Conservation (phyloP, 2,113 vertebrate species). For the human (Homo sapiens) region DNA sequence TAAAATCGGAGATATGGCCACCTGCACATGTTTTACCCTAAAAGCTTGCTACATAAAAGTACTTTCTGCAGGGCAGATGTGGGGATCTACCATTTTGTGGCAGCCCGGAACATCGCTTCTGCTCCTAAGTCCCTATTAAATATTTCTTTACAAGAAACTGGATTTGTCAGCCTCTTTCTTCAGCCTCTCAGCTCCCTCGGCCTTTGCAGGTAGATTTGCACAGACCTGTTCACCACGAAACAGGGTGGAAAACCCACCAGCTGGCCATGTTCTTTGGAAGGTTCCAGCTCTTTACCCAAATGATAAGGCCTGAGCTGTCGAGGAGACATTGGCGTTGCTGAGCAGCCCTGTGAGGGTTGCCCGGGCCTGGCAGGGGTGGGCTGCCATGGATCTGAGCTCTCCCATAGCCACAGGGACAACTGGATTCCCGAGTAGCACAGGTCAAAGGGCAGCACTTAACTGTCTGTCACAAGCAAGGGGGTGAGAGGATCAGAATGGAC, state of each 20-base stretch:
- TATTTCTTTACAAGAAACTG: not conserved
- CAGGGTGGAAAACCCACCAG: not conserved
- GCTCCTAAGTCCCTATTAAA: not conserved
- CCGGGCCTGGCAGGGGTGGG: not conserved
- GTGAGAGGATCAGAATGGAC: not conserved
- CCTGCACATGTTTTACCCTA: not conserved
- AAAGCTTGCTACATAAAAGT: not conserved
- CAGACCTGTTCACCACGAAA: not conserved
- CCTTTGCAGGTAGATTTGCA: not conserved
- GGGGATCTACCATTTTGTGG: not conserved
- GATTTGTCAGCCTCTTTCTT: not conserved
- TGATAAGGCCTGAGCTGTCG: no score
- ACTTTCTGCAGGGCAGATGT: not conserved
- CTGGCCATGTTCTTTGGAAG: not conserved
- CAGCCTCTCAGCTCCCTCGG: not conserved
- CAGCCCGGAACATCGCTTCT: not conserved
- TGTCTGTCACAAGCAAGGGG: not conserved
- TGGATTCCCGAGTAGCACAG: rapidly evolving
- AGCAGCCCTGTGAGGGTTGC: not conserved
- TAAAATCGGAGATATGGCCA: not conserved
- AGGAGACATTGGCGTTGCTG: rapidly evolving
- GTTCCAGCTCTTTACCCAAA: not conserved
- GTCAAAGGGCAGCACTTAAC: not conserved
- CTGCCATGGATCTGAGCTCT: not conserved
- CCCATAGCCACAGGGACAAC: rapidly evolving